Base-by-base conservation (phyloP, 1,140 invertebrate species). In the Drosophila kurseongensis region DNA sequence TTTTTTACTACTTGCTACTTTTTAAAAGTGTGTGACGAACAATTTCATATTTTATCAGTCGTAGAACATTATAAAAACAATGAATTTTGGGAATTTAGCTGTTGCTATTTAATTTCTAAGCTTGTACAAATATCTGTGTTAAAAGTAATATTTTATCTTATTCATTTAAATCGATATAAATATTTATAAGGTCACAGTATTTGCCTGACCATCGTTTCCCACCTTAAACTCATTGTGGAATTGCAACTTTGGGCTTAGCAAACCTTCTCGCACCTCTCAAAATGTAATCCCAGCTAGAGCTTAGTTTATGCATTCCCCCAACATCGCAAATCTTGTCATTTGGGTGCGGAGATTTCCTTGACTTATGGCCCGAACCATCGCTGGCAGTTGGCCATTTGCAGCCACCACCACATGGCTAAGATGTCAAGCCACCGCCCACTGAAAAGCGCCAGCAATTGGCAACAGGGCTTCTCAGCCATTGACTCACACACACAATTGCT, bases 291-390 rank as follows among this genome's bases (percentile, higher is more conserved):
- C 51, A 16, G 41, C 1, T 18, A 38, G 42, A 41, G 54, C 40
- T 75, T 58, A 58, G 48, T 48, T 45, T 52, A 61, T 67, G 63
- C 35, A 61, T 61, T 73, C 59, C 41, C 36, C 41, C 18, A 48
- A 57, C 44, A 44, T 32, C 47, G 73, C 41, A 75, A 67, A 67
- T 66, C 54, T 75, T 59, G 72, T 44, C 72, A 67, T 66, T 75
- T 52, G 62, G 44, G 27, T 59, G 29, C 50, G 47, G 23, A 75
- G 73, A 75, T 75, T 75, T 75, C 73, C 72, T 75, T 75, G 73
- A 75, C 73, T 75, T 75, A 76, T 67, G 41, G 71, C 41, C 58
- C 45, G 16, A 4, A 48, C 56, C 44, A 32, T 5, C 57, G 36
- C 9, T 63, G 58, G 48, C 56, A 29, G 58, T 62, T 48, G 35